Conservation (phyloP, 2,113 vertebrate species). For the Ibidorhyncha struthersii region DNA sequence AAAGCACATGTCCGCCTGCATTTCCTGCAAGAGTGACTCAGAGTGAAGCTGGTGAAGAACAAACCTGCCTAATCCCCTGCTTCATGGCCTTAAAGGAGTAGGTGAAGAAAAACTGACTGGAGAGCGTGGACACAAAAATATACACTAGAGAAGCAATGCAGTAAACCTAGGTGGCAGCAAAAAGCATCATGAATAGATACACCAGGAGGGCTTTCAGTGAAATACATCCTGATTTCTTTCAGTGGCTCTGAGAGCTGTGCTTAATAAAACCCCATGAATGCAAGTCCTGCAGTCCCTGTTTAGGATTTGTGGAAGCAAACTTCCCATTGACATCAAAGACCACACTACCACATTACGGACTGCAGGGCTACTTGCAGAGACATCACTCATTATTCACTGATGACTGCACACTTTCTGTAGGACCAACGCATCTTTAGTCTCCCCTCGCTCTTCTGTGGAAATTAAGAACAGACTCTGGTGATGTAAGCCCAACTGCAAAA, state of each 20-base stretch:
- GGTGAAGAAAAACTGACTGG: background rate
- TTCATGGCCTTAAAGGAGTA: background rate
- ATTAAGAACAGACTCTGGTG: background rate
- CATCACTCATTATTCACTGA: background rate
- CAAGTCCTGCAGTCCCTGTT: background rate
- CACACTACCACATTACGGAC: background rate
- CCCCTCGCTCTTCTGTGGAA: background rate
- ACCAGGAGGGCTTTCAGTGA: background rate
- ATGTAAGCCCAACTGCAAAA: background rate
- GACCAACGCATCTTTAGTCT: background rate
- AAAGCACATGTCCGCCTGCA: background rate
- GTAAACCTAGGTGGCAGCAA: background rate
- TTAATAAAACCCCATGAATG: background rate
- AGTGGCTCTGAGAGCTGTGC: background rate
- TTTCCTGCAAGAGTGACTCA: background rate
- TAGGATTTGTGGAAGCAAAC: background rate
- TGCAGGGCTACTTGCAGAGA: background rate
- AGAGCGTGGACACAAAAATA: background rate
- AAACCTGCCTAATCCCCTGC: background rate
- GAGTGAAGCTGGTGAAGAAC: background rate
- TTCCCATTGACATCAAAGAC: constrained; percentile 13
- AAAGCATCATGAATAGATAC: background rate
- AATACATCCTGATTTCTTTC: background rate
- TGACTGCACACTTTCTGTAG: fast-evolving
- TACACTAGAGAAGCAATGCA: background rate